Evolutionary conservation across 2,797 vertebrate genomes (phyloP).

Genomic region (Micropoecilia bifurca): DNA sequence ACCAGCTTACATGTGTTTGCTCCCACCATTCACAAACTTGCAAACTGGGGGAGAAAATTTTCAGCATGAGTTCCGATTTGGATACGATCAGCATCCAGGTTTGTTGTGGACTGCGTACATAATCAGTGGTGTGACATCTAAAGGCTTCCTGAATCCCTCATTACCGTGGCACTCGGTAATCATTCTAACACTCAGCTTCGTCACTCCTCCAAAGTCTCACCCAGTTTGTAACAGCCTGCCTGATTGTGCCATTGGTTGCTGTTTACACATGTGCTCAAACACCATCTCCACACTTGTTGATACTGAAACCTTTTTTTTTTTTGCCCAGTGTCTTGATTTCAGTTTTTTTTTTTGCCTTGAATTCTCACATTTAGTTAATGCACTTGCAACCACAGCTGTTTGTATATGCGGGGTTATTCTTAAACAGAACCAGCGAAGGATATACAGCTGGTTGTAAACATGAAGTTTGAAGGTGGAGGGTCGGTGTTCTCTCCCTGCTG

Average conservation of each 20-base stretch:
- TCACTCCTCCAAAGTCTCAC: conserved; percentile 42
- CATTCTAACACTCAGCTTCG: conserved; percentile 11
- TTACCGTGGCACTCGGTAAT: conserved; percentile 44
- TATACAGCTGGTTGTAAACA: conserved; percentile 79
- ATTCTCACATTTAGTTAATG: conserved; percentile 34
- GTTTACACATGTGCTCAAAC: conserved; percentile 69
- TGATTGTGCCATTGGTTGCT: conserved; percentile 56
- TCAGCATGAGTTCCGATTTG: neutral
- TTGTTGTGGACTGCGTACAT: conserved; percentile 14
- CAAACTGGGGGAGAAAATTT: neutral
- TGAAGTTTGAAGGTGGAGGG: conserved; percentile 64
- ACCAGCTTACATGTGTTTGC: too few species aligned
- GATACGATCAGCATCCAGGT: neutral
- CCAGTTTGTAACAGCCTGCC: conserved; percentile 32
- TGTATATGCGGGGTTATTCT: conserved; percentile 74
- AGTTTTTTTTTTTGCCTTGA: conserved; percentile 12
- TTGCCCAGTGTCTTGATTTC: conserved; percentile 29
- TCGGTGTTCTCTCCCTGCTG: conserved; percentile 63
- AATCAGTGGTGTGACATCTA: conserved; percentile 24
- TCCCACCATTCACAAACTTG: neutral
- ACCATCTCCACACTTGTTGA: conserved; percentile 48
- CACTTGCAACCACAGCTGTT: conserved; percentile 66
- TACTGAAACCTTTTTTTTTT: conserved; percentile 5
- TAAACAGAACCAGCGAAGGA: conserved; percentile 74
- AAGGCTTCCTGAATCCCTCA: conserved; percentile 49